Evolutionary conservation across 2,113 vertebrate genomes (phyloP).

Genomic region (Cnemophilus loriae): DNA sequence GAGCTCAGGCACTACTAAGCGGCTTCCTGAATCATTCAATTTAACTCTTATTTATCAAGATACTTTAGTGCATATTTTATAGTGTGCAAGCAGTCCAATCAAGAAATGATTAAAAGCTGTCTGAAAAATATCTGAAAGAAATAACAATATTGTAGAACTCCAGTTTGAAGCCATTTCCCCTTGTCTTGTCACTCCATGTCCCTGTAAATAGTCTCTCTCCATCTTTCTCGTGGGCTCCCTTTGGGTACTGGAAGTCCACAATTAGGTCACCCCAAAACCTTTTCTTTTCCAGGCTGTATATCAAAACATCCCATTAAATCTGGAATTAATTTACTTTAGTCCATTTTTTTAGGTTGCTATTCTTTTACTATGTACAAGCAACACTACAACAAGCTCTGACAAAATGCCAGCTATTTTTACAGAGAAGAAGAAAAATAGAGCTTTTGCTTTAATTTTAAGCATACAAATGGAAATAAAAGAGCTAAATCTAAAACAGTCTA

Average conservation of each 20-base stretch:
- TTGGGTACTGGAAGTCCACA: neutral
- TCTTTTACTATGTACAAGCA: neutral
- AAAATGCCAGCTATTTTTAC: neutral
- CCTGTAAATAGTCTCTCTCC: neutral
- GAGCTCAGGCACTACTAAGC: neutral
- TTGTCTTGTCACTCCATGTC: neutral
- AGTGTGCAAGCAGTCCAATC: neutral
- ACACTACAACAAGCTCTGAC: neutral
- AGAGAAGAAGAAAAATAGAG: neutral
- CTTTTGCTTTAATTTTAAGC: neutral
- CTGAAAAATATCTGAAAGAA: neutral
- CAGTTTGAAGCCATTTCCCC: neutral
- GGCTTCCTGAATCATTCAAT: neutral
- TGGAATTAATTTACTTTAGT: neutral
- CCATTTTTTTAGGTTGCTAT: neutral
- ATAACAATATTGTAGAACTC: neutral
- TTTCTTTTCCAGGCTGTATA: neutral
- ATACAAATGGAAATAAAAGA: neutral
- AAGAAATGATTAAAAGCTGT: neutral
- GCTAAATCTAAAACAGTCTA: neutral
- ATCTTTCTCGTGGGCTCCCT: neutral
- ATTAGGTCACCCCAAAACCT: neutral
- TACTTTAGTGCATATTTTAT: neutral
- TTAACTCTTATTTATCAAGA: neutral
- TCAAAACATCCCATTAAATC: neutral